Evolutionary conservation across 2,113 vertebrate genomes (phyloP).

Genomic region (Haemorhous mexicanus): DNA sequence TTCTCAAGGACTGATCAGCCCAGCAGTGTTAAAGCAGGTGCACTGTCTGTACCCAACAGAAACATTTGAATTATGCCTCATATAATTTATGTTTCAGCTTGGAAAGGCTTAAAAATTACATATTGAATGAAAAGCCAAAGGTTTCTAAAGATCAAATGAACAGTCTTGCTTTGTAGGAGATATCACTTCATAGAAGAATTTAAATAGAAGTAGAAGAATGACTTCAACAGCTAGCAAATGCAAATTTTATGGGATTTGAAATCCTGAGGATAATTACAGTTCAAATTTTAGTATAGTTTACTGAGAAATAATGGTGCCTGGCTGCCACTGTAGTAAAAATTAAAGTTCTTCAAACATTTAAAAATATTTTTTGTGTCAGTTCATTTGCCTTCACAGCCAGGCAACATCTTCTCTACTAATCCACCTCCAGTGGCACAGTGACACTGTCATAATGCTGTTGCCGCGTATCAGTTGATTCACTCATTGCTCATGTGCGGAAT

Average conservation of each 20-base stretch:
- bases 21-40: neutral
- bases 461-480: neutral
- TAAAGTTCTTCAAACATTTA: neutral
- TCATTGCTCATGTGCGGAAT: neutral
- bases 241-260: neutral
- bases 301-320: neutral
- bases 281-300: neutral
- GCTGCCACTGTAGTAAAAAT: neutral
- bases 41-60: neutral
- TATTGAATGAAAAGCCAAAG: neutral
- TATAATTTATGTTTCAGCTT: neutral
- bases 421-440: neutral
- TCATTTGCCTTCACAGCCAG: neutral
- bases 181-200: neutral
- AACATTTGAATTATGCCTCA: neutral
- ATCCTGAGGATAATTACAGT: neutral
- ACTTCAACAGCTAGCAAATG: neutral
- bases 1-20: neutral
- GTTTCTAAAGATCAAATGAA: neutral
- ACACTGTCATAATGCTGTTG: neutral
- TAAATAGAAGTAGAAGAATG: neutral
- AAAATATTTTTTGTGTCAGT: neutral
- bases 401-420: accelerated
- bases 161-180: neutral
- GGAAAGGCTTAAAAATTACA: neutral